Conservation (phyloP, 2,113 vertebrate species). For the Salminus brasiliensis region DNA sequence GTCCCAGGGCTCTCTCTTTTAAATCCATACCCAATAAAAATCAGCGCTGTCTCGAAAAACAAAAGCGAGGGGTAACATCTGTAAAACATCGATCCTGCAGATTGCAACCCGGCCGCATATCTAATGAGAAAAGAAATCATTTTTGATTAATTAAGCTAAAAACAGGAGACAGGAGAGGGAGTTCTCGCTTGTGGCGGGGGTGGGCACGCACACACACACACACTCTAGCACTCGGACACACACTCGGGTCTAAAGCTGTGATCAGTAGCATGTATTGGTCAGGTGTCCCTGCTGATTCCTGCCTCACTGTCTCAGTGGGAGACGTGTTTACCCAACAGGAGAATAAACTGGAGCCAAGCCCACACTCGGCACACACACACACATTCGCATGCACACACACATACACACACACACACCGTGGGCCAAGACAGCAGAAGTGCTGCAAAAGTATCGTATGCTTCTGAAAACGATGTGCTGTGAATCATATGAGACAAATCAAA, state of each 20-base stretch:
- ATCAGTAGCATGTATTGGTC: slow-evolving; percentile 61
- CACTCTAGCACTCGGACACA: not conserved
- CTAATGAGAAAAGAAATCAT: slow-evolving; percentile 85
- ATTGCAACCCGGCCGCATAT: slow-evolving; percentile 76
- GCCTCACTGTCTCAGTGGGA: slow-evolving; percentile 44
- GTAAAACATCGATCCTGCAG: slow-evolving; percentile 80
- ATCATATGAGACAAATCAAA: slow-evolving; percentile 1
- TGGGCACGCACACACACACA: not conserved
- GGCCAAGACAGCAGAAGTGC: not conserved
- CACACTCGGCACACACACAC: not conserved
- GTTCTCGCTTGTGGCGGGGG: slow-evolving; percentile 57
- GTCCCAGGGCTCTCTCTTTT: slow-evolving; percentile 74
- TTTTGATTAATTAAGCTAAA: slow-evolving; percentile 83
- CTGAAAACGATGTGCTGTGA: not conserved
- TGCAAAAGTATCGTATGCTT: not conserved
- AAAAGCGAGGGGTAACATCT: slow-evolving; percentile 79
- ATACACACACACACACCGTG: slow-evolving; percentile 6
- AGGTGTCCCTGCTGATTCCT: slow-evolving; percentile 45
- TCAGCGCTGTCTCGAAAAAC: slow-evolving; percentile 77
- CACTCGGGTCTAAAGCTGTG: slow-evolving; percentile 54
- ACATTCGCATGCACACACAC: slow-evolving; percentile 27
- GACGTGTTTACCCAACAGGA: slow-evolving; percentile 46
- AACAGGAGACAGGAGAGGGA: slow-evolving; percentile 63
- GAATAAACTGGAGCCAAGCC: slow-evolving; percentile 34
- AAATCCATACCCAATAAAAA: slow-evolving; percentile 84